phyloP scores from a whole-genome alignment of 1,140 invertebrate genomes.

The Aphelenchoides besseyi region DNA sequence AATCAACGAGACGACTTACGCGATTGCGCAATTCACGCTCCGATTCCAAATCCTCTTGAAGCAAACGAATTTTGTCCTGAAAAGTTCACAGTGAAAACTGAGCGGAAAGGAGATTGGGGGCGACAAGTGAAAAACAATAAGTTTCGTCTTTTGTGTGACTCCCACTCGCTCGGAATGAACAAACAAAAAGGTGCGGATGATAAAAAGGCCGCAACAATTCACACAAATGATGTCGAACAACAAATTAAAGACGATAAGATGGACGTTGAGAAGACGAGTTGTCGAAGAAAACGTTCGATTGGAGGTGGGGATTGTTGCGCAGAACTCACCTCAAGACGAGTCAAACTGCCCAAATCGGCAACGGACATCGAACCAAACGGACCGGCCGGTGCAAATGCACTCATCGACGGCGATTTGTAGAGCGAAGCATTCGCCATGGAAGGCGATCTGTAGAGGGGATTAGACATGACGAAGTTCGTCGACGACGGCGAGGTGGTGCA shows the following conservation, averaged over 20 bases:
- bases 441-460: slow-evolving; percentile 48
- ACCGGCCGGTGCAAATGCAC: slow-evolving; percentile 46
- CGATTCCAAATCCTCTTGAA: slow-evolving; percentile 92
- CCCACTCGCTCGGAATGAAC: neutral
- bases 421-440: slow-evolving; percentile 53
- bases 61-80: slow-evolving; percentile 93
- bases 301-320: too few relatives aligned
- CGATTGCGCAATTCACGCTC: slow-evolving; percentile 92
- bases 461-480: slow-evolving; percentile 17
- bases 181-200: neutral
- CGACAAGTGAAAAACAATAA: slow-evolving; percentile 9
- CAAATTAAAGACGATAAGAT: neutral
- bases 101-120: neutral
- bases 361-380: slow-evolving; percentile 60
- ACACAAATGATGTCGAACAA: neutral
- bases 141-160: neutral
- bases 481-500: neutral
- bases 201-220: neutral
- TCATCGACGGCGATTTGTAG: slow-evolving; percentile 56
- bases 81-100: slow-evolving; percentile 58
- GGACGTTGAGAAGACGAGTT: neutral
- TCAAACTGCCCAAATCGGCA: slow-evolving; percentile 59
- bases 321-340: slow-evolving; percentile 55
- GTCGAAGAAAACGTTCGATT: slow-evolving; percentile 13
- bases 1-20: slow-evolving; percentile 71